These are phyloP conservation scores for Scomber scombrus DNA, from an alignment of 2,113 vertebrate genomes.

Conservation along the genomic window DNA sequence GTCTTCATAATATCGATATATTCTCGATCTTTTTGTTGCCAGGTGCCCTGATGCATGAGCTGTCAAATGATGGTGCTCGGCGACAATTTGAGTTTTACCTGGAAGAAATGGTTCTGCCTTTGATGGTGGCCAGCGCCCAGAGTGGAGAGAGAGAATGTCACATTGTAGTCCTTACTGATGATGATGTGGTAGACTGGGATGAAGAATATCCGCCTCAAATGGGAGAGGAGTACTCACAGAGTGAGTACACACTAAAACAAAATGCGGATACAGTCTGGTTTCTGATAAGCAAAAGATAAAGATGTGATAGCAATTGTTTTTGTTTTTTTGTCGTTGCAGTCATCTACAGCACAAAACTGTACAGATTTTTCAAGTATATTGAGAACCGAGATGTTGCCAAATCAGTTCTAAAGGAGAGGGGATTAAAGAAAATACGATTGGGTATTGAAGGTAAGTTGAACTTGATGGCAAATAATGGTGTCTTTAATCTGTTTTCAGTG, in stretches of 20 bases:
- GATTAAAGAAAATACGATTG: constrained; percentile 97
- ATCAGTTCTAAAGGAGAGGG: constrained; percentile 96
- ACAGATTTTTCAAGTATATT: constrained; percentile 99
- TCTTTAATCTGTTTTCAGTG: neutral
- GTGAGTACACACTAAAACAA: constrained; percentile 80
- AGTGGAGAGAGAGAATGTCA: constrained; percentile 98
- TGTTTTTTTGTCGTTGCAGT: constrained; percentile 83
- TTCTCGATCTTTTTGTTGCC: constrained; percentile 14
- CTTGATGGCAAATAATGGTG: neutral
- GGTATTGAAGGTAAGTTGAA: constrained; percentile 95
- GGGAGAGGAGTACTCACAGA: constrained; percentile 99
- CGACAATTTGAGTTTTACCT: constrained; percentile 97
- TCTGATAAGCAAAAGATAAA: neutral
- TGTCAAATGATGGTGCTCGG: constrained; percentile 98
- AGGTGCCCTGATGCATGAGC: constrained; percentile 99
- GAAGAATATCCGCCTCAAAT: constrained; percentile 99
- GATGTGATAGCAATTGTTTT: constrained; percentile 1
- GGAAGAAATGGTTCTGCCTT: constrained; percentile 98
- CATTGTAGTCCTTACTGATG: constrained; percentile 98
- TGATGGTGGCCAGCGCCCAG: constrained; percentile 98
- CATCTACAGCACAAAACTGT: constrained; percentile 99
- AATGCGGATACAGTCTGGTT: neutral
- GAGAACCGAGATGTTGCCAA: constrained; percentile 99
- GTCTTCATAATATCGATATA: neutral
- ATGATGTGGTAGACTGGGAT: constrained; percentile 99